phyloP scores from a whole-genome alignment of 2,113 vertebrate species.

The Alosa alosa region DNA sequence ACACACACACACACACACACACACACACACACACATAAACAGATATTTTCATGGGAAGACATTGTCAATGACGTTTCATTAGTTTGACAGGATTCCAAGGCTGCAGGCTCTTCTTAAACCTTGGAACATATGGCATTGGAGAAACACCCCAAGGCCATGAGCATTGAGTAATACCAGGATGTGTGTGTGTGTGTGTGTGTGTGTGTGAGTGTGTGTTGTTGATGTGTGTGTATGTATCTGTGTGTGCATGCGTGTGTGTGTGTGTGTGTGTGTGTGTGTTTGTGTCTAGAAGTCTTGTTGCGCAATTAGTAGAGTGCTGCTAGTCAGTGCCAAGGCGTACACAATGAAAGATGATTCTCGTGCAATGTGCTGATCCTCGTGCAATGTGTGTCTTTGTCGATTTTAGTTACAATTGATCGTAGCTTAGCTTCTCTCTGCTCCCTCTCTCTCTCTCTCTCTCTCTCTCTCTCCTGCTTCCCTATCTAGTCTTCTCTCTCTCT shows the following conservation, averaged over 20 bases:
- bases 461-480: neutral
- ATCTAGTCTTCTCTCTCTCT: neutral
- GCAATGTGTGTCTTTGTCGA: neutral
- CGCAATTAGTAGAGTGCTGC: neutral
- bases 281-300: neutral
- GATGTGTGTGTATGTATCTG: neutral
- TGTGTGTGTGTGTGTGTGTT: neutral
- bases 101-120: conserved; percentile 12
- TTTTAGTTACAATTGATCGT: neutral
- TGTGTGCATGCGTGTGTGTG: neutral
- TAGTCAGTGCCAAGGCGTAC: neutral
- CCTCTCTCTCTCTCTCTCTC: neutral
- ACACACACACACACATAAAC: neutral
- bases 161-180: neutral
- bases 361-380: neutral
- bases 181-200: neutral
- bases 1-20: neutral
- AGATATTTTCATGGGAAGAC: neutral
- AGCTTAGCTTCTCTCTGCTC: neutral
- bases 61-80: neutral
- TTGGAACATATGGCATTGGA: neutral
- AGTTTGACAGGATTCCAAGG: neutral
- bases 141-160: neutral
- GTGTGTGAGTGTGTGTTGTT: conserved; percentile 7
- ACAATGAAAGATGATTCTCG: neutral